These are phyloP conservation scores for Podarcis raffonei DNA, from an alignment of 2,113 vertebrate genomes.

Conservation along the genomic window DNA sequence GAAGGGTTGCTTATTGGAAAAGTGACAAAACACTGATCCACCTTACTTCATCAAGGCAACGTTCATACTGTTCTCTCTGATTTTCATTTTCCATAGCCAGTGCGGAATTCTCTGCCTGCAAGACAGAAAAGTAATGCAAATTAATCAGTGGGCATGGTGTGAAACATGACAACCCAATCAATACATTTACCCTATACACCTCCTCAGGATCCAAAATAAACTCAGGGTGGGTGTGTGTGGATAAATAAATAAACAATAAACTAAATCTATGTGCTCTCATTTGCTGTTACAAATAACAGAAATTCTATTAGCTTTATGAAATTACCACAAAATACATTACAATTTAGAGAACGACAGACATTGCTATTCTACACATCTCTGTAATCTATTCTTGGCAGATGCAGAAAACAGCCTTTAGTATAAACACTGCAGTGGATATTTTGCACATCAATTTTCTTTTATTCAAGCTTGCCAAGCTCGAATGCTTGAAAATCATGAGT, in stretches of 20 bases:
- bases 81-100: conserved; percentile 89
- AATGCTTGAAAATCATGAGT: conserved; percentile 21
- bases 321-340: conserved; percentile 46
- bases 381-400: conserved; percentile 53
- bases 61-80: conserved; percentile 92
- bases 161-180: conserved; percentile 48
- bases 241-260: not conserved
- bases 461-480: conserved; percentile 13
- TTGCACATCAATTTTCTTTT: conserved; percentile 17
- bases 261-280: conserved; percentile 43
- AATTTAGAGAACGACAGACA: conserved; percentile 49
- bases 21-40: not conserved
- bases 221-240: not conserved
- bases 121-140: conserved; percentile 61
- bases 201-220: conserved; percentile 55
- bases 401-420: conserved; percentile 35
- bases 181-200: conserved; percentile 39
- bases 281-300: conserved; percentile 60
- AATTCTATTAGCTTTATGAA: conserved; percentile 57
- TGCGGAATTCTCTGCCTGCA: conserved; percentile 86
- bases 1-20: not conserved
- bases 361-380: conserved; percentile 49
- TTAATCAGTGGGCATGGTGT: conserved; percentile 51
- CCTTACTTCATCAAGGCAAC: conserved; percentile 92
- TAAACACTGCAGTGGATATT: conserved; percentile 44